Conservation (phyloP, 2,797 vertebrate genomes). For the Myotis pilosus region DNA sequence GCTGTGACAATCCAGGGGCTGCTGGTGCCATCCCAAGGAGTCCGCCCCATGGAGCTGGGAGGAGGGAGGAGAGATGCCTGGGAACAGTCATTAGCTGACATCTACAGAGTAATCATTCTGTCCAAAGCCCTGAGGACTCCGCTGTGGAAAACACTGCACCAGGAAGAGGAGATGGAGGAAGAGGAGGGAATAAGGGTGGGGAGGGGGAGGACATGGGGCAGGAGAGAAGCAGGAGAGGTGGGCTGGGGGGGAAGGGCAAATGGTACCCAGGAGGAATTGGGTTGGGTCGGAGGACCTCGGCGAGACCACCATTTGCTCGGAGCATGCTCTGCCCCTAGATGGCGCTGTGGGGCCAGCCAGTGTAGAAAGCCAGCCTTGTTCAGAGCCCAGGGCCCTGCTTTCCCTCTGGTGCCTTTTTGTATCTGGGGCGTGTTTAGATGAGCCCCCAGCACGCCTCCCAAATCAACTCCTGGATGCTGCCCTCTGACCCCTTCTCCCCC, state of each 20-base stretch:
- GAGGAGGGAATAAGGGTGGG: background rate
- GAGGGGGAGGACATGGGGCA: background rate
- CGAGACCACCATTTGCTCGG: background rate
- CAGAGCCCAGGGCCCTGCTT: background rate
- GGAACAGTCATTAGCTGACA: slow-evolving; percentile 48
- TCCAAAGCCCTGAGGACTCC: slow-evolving; percentile 59
- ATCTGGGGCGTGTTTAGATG: background rate
- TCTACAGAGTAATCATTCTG: slow-evolving; percentile 34
- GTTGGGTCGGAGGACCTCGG: background rate
- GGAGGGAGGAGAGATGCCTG: background rate
- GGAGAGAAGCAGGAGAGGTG: background rate
- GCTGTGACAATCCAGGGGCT: background rate
- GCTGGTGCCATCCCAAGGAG: background rate
- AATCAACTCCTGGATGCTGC: background rate
- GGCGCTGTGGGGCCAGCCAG: slow-evolving; percentile 64
- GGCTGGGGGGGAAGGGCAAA: background rate
- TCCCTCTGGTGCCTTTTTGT: background rate
- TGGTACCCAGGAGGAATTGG: background rate
- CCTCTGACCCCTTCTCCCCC: background rate
- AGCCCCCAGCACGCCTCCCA: background rate
- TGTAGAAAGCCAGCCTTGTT: background rate
- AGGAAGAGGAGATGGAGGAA: background rate
- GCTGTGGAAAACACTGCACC: background rate
- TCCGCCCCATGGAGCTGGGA: background rate
- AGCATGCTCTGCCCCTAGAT: slow-evolving; percentile 67